phyloP scores from a whole-genome alignment of 2,797 vertebrate species.

The Anniella stebbinsi region DNA sequence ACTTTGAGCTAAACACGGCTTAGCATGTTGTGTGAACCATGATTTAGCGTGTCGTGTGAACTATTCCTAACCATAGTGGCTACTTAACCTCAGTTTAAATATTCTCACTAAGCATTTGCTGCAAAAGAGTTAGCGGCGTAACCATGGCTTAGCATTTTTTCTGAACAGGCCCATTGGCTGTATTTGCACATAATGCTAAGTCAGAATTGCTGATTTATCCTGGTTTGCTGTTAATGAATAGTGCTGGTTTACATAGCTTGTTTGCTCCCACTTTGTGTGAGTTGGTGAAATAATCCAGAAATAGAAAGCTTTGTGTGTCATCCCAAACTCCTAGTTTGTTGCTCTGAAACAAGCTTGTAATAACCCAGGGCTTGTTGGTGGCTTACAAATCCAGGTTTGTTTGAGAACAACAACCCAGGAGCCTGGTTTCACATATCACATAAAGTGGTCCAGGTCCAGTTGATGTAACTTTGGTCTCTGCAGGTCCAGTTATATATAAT shows the following conservation, averaged over 20 bases:
- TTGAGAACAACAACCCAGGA: no score
- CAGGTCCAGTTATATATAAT: neutral
- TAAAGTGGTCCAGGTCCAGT: no score
- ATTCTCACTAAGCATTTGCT: no score
- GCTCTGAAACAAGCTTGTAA: neutral
- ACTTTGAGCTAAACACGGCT: no score
- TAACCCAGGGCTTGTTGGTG: neutral
- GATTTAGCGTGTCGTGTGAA: no score
- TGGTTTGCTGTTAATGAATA: neutral
- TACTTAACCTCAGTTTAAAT: no score
- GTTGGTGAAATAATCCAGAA: neutral
- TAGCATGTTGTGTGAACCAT: no score
- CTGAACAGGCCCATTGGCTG: neutral
- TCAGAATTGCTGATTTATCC: neutral
- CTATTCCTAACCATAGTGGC: no score
- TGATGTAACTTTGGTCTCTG: neutral
- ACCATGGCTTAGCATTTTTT: no score
- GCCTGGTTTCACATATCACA: no score
- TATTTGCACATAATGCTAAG: neutral
- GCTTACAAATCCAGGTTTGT: neutral
- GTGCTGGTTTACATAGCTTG: neutral
- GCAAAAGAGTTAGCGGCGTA: no score
- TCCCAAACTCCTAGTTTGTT: neutral
- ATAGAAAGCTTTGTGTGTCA: neutral
- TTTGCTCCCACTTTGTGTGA: neutral